A percentile compares a stretch with the other conserved stretches of the same genome.
Conservation (phyloP, 1,140 invertebrate species). For the Panagrolaimus sp. region DNA sequence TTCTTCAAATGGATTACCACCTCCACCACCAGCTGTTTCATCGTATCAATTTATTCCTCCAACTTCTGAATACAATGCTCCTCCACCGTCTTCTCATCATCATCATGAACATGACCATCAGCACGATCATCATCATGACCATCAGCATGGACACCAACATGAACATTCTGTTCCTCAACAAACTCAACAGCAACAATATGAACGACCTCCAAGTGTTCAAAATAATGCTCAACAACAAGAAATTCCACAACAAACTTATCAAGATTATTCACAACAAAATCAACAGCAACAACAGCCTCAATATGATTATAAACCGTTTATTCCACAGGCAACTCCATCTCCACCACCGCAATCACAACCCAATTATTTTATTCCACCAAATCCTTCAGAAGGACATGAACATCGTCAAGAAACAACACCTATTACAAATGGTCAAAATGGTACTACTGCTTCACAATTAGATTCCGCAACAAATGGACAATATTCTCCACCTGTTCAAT, state of each 20-base stretch:
- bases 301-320: slow-evolving; percentile 11
- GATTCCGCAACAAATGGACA: neutral
- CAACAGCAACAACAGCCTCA: neutral
- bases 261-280: neutral
- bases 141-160: too few species aligned
- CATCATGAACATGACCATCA: too few species aligned
- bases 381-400: neutral
- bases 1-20: neutral
- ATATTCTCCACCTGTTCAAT: neutral
- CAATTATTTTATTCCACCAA: neutral
- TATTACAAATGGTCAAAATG: neutral
- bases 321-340: neutral
- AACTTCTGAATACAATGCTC: too few species aligned
- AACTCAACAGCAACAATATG: neutral
- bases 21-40: neutral
- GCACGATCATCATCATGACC: too few species aligned
- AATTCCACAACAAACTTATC: too few species aligned
- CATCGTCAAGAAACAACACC: neutral
- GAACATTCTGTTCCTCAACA: too few species aligned
- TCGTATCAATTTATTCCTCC: neutral
- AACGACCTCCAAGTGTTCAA: too few species aligned
- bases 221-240: too few species aligned
- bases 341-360: slow-evolving; percentile 62
- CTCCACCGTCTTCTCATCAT: too few species aligned
- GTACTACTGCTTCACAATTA: neutral